phyloP scores from a whole-genome alignment of 2,888 invertebrate genomes.

The Mimachlamys varia region DNA sequence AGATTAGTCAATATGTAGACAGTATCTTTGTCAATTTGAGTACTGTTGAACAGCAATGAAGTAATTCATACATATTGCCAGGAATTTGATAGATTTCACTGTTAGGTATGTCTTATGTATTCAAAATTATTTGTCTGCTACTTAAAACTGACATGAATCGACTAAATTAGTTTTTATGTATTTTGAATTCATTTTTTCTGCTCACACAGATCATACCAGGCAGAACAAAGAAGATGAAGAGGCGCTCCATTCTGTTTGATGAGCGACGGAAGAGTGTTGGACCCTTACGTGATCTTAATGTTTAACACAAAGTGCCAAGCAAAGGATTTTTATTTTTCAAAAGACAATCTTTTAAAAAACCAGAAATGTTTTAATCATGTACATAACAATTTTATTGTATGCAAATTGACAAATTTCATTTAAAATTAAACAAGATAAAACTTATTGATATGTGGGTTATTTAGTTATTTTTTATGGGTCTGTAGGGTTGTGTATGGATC shows the following conservation, averaged over 20 bases:
- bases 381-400: constrained; percentile 29
- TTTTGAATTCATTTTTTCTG: background rate
- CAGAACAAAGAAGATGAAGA: constrained; percentile 62
- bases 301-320: background rate
- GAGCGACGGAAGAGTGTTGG: constrained; percentile 61
- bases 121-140: too few species aligned
- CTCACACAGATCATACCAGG: constrained; percentile 42
- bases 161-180: background rate
- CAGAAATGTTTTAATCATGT: background rate
- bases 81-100: too few species aligned
- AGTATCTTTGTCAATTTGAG: too few species aligned
- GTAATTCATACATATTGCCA: too few species aligned
- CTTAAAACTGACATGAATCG: too few species aligned
- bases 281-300: background rate
- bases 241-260: constrained; percentile 61
- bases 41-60: too few species aligned
- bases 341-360: background rate
- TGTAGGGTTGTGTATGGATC: too few species aligned
- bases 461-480: background rate
- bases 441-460: background rate
- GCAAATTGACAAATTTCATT: background rate
- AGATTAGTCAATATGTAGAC: too few species aligned
- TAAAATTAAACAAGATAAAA: background rate
- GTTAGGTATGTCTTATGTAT: too few species aligned
- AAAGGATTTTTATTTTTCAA: background rate